A percentile compares a stretch with the other conserved stretches of the same genome.
These are phyloP conservation scores for Coecobrya sp. DNA, from an alignment of 2,888 invertebrate genomes.

Conservation along the genomic window DNA sequence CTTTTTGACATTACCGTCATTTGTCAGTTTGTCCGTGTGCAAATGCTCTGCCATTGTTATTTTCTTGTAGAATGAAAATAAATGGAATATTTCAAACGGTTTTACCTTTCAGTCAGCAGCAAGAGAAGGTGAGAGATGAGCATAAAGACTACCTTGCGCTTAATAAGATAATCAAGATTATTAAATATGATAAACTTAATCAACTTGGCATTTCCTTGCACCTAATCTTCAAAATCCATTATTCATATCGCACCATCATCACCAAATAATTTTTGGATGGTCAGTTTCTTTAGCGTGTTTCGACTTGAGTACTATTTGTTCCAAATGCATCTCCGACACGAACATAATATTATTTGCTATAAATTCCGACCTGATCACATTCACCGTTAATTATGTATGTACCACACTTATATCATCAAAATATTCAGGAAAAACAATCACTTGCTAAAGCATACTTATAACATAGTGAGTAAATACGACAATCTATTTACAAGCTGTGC, in stretches of 20 bases:
- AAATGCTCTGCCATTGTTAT: slow-evolving; percentile 41
- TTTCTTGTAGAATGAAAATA: not conserved
- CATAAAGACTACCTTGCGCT: not conserved
- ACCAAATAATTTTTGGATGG: not conserved
- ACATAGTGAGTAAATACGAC: too few relatives aligned
- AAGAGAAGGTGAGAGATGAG: too few relatives aligned
- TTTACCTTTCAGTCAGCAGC: slow-evolving; percentile 15
- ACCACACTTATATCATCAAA: too few relatives aligned
- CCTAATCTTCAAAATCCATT: slow-evolving; percentile 36
- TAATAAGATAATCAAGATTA: not conserved
- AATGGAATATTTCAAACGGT: not conserved
- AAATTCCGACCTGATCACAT: too few relatives aligned
- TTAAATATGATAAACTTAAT: not conserved
- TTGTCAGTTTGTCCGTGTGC: slow-evolving; percentile 6
- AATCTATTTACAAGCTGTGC: too few relatives aligned
- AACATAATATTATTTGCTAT: too few relatives aligned
- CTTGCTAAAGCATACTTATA: too few relatives aligned
- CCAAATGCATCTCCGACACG: too few relatives aligned
- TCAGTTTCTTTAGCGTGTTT: too few relatives aligned
- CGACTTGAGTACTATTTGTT: too few relatives aligned
- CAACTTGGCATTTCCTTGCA: not conserved
- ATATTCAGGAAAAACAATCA: too few relatives aligned
- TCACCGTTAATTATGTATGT: too few relatives aligned
- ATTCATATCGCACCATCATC: slow-evolving; percentile 27
- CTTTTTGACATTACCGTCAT: slow-evolving; percentile 45